phyloP scores from a whole-genome alignment of 2,113 vertebrate genomes.

The Macheiramphus alcinus region DNA sequence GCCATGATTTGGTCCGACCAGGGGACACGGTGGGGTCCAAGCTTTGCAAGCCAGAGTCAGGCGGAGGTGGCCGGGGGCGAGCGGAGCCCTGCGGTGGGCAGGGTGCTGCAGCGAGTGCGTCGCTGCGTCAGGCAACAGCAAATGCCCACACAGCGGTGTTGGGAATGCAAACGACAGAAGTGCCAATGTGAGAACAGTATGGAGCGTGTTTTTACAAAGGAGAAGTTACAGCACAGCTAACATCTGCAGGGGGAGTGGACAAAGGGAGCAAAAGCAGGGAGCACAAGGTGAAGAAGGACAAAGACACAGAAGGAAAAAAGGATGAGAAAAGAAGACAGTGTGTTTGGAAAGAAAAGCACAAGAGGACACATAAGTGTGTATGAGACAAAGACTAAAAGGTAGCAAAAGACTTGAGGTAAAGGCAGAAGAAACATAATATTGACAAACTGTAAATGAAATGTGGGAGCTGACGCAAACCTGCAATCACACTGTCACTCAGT shows the following conservation, averaged over 20 bases:
- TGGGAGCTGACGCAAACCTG: neutral
- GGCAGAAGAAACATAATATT: neutral
- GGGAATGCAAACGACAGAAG: neutral
- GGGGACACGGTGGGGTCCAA: no score
- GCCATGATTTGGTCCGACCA: no score
- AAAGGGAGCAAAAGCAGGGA: neutral
- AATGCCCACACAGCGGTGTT: neutral
- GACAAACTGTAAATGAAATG: neutral
- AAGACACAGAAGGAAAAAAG: neutral
- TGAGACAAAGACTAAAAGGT: neutral
- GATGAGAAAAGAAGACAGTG: neutral
- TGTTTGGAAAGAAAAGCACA: neutral
- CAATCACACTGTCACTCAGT: neutral
- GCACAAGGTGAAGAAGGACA: neutral
- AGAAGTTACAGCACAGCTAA: neutral
- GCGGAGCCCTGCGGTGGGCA: rapidly evolving
- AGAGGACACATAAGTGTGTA: rapidly evolving
- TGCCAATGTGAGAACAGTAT: neutral
- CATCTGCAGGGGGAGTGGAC: neutral
- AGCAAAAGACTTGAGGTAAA: neutral
- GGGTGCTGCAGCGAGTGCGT: neutral
- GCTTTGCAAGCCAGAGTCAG: neutral
- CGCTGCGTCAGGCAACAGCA: neutral
- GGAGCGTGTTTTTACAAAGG: neutral
- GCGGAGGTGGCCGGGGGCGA: no score